These are phyloP conservation scores for Cryptotermes secundus DNA, from an alignment of 1,140 invertebrate genomes.

Conservation along the genomic window DNA sequence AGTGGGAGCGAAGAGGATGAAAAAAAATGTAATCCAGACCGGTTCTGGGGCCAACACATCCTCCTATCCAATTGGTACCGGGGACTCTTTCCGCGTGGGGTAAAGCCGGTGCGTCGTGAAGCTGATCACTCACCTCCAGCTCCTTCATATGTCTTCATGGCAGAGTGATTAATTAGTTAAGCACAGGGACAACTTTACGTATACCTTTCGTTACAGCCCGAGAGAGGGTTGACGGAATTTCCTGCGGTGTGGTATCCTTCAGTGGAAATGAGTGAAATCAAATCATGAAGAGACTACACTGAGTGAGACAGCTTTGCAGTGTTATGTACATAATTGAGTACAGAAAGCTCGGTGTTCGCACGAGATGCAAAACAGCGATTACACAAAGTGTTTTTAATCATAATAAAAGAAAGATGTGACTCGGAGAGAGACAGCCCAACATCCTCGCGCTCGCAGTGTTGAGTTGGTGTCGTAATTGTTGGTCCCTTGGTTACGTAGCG, in stretches of 20 bases:
- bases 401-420: conserved; percentile 3
- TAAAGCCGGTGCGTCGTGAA: too few relatives aligned
- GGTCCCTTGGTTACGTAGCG: not conserved
- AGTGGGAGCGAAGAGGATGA: too few relatives aligned
- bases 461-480: not conserved
- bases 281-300: not conserved
- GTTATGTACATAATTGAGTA: not conserved
- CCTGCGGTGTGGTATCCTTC: not conserved
- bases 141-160: too few relatives aligned
- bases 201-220: too few relatives aligned
- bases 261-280: not conserved
- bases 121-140: too few relatives aligned
- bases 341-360: not conserved
- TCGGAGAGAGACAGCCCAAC: not conserved
- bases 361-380: not conserved
- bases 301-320: not conserved
- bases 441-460: not conserved
- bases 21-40: too few relatives aligned
- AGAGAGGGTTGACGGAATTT: too few relatives aligned
- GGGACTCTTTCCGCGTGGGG: too few relatives aligned
- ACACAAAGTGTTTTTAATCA: conserved; percentile 8
- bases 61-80: too few relatives aligned
- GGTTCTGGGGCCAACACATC: too few relatives aligned
- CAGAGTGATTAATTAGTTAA: too few relatives aligned
- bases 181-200: too few relatives aligned